Evolutionary conservation across 1,140 invertebrate genomes (phyloP).

Genomic region (Drosophila ananassae): DNA sequence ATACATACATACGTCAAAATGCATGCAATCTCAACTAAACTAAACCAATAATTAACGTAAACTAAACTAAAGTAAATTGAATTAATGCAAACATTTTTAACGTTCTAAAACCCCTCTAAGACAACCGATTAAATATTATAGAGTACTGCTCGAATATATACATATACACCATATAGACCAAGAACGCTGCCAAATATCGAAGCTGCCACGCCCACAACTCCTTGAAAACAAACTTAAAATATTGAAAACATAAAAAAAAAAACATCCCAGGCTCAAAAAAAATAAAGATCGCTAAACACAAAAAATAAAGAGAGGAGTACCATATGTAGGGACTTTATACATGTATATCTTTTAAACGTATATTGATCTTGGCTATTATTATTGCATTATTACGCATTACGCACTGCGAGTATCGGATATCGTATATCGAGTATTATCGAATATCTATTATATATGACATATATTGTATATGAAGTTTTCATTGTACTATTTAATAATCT

Average conservation of each 20-base stretch:
- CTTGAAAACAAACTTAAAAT: background rate
- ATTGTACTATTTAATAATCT: constrained; percentile 81
- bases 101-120: constrained; percentile 25
- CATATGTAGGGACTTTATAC: constrained; percentile 42
- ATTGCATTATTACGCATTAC: constrained; percentile 78
- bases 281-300: constrained; percentile 5
- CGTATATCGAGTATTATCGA: constrained; percentile 68
- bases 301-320: constrained; percentile 34
- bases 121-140: constrained; percentile 34
- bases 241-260: constrained; percentile 10
- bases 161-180: constrained; percentile 51
- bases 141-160: constrained; percentile 36
- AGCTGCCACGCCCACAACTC: constrained; percentile 63
- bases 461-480: constrained; percentile 81
- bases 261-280: constrained; percentile 36
- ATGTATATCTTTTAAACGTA: constrained; percentile 54
- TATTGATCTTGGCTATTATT: constrained; percentile 70
- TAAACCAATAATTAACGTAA: constrained; percentile 34
- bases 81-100: constrained; percentile 53
- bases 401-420: constrained; percentile 53
- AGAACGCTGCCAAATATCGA: constrained; percentile 68
- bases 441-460: constrained; percentile 68
- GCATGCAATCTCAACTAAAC: constrained; percentile 56
- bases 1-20: constrained; percentile 52
- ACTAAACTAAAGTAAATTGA: constrained; percentile 37